Percentiles rank a stretch among this genome's conserved stretches.
These are phyloP conservation scores for Cinara cedri DNA, from an alignment of 2,888 invertebrate genomes.

Conservation along the genomic window DNA sequence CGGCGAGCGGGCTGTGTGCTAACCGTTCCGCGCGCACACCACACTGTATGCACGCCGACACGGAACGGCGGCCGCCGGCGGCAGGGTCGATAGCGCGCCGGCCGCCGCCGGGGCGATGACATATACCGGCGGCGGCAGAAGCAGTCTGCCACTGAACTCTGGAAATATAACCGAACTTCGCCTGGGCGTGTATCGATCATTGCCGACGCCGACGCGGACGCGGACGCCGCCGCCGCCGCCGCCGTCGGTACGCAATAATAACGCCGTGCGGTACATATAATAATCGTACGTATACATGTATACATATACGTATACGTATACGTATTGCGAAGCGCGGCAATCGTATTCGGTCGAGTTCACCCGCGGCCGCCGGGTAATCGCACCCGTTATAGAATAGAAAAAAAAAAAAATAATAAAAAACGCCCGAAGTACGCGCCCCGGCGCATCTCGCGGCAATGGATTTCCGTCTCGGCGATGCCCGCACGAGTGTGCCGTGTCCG, in stretches of 20 bases:
- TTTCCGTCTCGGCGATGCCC: too few relatives aligned
- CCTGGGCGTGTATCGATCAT: slow-evolving; percentile 6
- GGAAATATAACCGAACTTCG: background rate
- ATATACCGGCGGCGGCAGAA: background rate
- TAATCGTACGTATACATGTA: background rate
- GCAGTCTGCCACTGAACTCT: slow-evolving; percentile 2
- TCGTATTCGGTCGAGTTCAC: background rate
- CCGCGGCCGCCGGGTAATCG: too few relatives aligned
- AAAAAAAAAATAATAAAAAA: too few relatives aligned
- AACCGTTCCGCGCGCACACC: background rate
- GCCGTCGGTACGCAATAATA: too few relatives aligned
- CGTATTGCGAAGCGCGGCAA: background rate
- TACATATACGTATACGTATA: background rate
- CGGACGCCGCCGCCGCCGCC: too few relatives aligned
- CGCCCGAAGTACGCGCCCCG: too few relatives aligned
- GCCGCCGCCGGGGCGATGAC: slow-evolving; percentile 29
- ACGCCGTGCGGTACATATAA: too few relatives aligned
- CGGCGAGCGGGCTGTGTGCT: background rate
- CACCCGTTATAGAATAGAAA: too few relatives aligned
- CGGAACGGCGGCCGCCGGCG: background rate
- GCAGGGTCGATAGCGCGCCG: slow-evolving; percentile 26
- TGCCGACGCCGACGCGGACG: background rate
- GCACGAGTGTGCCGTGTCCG: too few relatives aligned
- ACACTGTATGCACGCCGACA: background rate
- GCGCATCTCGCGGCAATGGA: too few relatives aligned